Evolutionary conservation across 2,888 invertebrate genomes (phyloP), one percentile per base, ranked within the genome.

Genomic region (Tetanocera ferruginea): DNA sequence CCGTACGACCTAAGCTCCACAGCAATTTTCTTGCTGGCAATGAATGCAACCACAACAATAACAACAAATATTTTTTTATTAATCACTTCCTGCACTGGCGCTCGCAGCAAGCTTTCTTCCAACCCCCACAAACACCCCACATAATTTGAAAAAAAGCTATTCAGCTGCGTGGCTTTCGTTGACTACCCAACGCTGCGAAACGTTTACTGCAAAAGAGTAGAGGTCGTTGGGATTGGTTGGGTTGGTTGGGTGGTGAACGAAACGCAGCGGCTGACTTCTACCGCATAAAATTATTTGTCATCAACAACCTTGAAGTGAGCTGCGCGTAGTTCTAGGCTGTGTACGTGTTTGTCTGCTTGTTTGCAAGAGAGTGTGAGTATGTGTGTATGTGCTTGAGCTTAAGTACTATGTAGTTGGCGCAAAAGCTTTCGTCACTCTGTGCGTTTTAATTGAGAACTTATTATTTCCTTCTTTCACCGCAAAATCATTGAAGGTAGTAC

Each of bases 281-380:
- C n/a, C 51, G 14, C 14, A 51, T 14, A 5, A 52, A 66, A 77
- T 77, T 76, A 69, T 78, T 80, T 78, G 78, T 76, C 80, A 80
- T 70, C 78, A 74, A 71, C 78, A 80, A 80, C 80, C 80, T 80
- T 80, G 80, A 80, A 76, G 76, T 73, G 62, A 57, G 9, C 5
- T 49, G 70, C 60, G 28, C 28, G 60, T 28, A 60, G 60, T 60
- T 60, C 17, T 60, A 34, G 19, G 37, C 23, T 67, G 23, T 23
- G 67, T 19, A 19, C 14, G 37, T 19, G 37, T 67, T 34, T 67
- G 37, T 67, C 9, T 60, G 25, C 14, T 23, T 57, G 57, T 57
- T 3, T 23, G 25, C 25, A 0, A 8, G 11, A 4, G 11, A 4
- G 4, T 60, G 57, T 60, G 4, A 5, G 25, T 60, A 3, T 60